These are phyloP conservation scores for Aporophyla nigra DNA, from an alignment of 2,888 invertebrate species.

Conservation along the genomic window DNA sequence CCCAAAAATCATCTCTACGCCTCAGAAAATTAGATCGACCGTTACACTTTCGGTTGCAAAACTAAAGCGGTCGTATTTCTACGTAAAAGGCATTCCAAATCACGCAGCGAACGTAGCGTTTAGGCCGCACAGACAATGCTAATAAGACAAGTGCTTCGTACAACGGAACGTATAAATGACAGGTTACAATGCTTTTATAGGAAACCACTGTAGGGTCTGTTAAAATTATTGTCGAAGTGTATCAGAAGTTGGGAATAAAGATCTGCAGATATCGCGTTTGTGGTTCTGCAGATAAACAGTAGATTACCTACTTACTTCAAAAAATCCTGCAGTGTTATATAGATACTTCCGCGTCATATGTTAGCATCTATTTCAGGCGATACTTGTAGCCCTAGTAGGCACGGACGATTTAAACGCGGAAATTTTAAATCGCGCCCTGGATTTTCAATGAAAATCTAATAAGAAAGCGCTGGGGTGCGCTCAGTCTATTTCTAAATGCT, in stretches of 20 bases:
- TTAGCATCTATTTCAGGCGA: no score
- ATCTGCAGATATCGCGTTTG: background rate
- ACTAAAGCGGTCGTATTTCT: conserved; percentile 68
- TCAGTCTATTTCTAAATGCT: no score
- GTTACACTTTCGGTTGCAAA: conserved; percentile 38
- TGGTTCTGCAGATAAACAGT: no score
- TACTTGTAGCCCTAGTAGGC: no score
- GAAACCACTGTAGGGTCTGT: conserved; percentile 51
- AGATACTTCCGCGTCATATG: no score
- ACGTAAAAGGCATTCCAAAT: conserved; percentile 85
- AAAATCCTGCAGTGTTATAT: no score
- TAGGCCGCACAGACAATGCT: conserved; percentile 82
- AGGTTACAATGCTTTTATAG: conserved; percentile 76
- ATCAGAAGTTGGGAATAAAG: background rate
- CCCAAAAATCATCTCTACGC: conserved; percentile 52
- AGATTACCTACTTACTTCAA: no score
- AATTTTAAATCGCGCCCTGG: no score
- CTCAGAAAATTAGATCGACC: conserved; percentile 41
- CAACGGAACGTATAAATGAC: conserved; percentile 82
- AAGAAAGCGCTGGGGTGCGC: no score
- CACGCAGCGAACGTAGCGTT: conserved; percentile 82
- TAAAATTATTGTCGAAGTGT: conserved; percentile 49
- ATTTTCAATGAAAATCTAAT: no score
- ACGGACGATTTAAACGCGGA: no score
- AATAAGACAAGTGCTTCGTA: conserved; percentile 83